Evolutionary conservation across 1,140 invertebrate genomes (phyloP).

Genomic region (Tribolium castaneum): DNA sequence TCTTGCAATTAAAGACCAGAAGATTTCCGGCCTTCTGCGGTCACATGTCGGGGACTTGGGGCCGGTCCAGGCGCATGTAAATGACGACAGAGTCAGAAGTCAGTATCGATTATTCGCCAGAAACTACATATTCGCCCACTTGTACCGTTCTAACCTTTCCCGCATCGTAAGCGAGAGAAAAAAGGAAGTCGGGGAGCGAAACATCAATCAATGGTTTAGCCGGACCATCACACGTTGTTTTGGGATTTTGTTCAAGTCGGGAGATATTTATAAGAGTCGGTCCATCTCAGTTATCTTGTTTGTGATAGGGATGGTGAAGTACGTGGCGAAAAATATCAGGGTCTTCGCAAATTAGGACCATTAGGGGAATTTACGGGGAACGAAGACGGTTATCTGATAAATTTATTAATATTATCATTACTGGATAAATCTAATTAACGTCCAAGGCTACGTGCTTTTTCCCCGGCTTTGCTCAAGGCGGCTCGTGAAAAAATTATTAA

Average conservation of each 20-base stretch:
- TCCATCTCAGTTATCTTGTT: slow-evolving; percentile 7
- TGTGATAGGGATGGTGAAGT: background rate
- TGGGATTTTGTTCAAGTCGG: background rate
- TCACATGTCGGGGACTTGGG: slow-evolving; percentile 13
- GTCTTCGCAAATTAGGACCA: background rate
- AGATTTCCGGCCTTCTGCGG: background rate
- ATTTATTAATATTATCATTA: slow-evolving; percentile 13
- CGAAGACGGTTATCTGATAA: slow-evolving; percentile 1
- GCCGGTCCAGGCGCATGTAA: slow-evolving; percentile 33
- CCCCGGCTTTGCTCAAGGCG: background rate
- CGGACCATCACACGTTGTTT: background rate
- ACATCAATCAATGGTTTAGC: slow-evolving; percentile 12
- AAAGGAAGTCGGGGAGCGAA: background rate
- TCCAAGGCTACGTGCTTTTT: background rate
- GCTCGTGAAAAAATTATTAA: background rate
- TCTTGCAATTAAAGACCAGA: background rate
- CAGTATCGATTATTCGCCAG: slow-evolving; percentile 15
- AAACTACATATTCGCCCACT: slow-evolving; percentile 19
- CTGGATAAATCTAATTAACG: slow-evolving; percentile 4
- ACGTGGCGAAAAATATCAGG: slow-evolving; percentile 21
- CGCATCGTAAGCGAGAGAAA: background rate
- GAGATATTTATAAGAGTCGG: background rate
- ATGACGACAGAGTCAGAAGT: slow-evolving; percentile 23
- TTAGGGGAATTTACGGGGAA: slow-evolving; percentile 11
- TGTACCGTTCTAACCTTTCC: background rate